Conservation (phyloP, 2,888 invertebrate species). For the Nemotelus nigrinus region DNA sequence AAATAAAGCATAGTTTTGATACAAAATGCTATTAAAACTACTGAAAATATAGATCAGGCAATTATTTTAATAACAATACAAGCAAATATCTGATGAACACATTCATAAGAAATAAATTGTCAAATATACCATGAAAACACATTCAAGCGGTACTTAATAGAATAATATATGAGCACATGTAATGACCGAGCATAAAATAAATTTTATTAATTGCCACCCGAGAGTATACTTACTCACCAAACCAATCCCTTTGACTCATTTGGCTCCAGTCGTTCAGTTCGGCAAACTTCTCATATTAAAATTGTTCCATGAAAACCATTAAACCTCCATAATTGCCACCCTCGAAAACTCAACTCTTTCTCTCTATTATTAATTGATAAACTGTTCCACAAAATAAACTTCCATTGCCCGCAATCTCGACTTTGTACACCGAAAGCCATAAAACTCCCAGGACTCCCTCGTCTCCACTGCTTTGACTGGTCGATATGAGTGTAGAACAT, state of each 20-base stretch:
- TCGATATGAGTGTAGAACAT: not conserved
- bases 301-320: constrained; percentile 24
- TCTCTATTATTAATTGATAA: constrained; percentile 34
- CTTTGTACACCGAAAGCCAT: not conserved
- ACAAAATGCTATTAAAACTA: too few relatives aligned
- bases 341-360: not conserved
- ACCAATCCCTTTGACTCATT: not conserved
- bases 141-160: too few relatives aligned
- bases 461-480: too few relatives aligned
- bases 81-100: too few relatives aligned
- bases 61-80: too few relatives aligned
- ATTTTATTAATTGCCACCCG: constrained; percentile 20
- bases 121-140: too few relatives aligned
- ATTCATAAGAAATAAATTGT: too few relatives aligned
- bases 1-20: too few relatives aligned
- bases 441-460: too few relatives aligned
- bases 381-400: constrained; percentile 37
- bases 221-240: constrained; percentile 1
- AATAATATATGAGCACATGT: too few relatives aligned
- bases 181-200: constrained; percentile 1
- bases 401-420: not conserved
- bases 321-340: constrained; percentile 29
- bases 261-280: not conserved
- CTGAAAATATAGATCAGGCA: too few relatives aligned
- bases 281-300: not conserved